These are phyloP conservation scores for Corythoichthys haematopterus DNA, from an alignment of 2,113 vertebrate species.

Conservation along the genomic window DNA sequence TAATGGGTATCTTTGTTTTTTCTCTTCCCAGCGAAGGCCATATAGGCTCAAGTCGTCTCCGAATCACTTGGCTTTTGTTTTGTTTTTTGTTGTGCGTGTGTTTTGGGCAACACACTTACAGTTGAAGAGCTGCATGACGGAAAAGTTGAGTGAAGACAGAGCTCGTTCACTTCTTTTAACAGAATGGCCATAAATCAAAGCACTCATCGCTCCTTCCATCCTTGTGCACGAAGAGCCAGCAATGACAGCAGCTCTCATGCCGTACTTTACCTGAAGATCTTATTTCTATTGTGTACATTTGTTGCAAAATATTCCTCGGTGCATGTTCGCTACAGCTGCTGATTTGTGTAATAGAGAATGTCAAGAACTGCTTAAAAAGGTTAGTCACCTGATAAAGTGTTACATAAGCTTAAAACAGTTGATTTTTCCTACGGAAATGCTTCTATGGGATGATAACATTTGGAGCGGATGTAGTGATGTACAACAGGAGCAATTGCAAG, in stretches of 20 bases:
- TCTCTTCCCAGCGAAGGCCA: conserved; percentile 81
- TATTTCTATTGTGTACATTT: conserved; percentile 63
- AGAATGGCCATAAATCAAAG: conserved; percentile 54
- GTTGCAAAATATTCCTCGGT: conserved; percentile 75
- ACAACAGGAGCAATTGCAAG: conserved; percentile 62
- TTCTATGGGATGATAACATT: conserved; percentile 76
- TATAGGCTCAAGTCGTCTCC: conserved; percentile 79
- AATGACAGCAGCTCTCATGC: conserved; percentile 64
- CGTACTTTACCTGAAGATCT: conserved; percentile 68
- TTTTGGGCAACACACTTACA: conserved; percentile 83
- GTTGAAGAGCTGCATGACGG: conserved; percentile 85
- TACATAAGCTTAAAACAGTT: conserved; percentile 75
- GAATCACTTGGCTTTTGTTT: conserved; percentile 73
- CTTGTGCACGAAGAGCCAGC: conserved; percentile 74
- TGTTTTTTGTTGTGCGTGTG: conserved; percentile 94
- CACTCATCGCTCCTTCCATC: conserved; percentile 69
- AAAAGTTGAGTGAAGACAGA: conserved; percentile 61
- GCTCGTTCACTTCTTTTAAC: conserved; percentile 36
- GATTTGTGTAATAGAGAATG: conserved; percentile 77
- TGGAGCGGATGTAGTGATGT: conserved; percentile 64
- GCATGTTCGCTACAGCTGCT: conserved; percentile 82
- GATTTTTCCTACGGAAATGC: conserved; percentile 74
- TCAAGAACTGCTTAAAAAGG: conserved; percentile 79
- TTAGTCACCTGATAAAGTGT: conserved; percentile 70
- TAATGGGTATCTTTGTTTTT: conserved; percentile 51